Evolutionary conservation across 2,113 vertebrate species (phyloP), one percentile per base, ranked within the genome.

Genomic region (Miniopterus natalensis): DNA sequence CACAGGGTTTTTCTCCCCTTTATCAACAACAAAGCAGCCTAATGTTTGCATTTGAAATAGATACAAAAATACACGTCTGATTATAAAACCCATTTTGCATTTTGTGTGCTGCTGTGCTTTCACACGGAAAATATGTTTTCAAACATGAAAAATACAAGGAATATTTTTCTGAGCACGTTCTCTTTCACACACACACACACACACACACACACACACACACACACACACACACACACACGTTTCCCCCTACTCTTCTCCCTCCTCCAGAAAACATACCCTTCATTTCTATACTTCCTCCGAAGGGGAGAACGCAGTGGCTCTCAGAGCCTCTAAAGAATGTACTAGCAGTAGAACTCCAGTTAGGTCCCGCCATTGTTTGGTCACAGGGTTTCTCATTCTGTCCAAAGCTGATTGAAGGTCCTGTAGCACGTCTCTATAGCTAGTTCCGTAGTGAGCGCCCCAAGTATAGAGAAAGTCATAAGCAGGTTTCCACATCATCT

Each of bases 401-500:
- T 99, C 99, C 98, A 99, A 97, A 78, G 99, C 98, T 92, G 99
- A 98, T 8, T 99, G 99, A 47, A 99, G 98, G 88, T 99, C 99
- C 98, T 99, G 99, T 81, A 99, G 98, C 97, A 99, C 98, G 3
- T 99, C 99, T 96, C 98, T 98, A 98, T 99, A 99, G 96, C 98
- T 98, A 3, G 99, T 98, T 95, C 99, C 99, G 5, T 99, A 99
- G 77, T 98, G 98, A 95, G 98, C 98, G 91, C 99, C 99, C 99
- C 99, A 99, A 0, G 99, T 98, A 88, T 99, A 99, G 15, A 99
- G 99, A 97, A 99, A 99, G 97, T 99, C 99, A 96, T 99, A 99
- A 14, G 99, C 99, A 95, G 99, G 99, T 95, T 99, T 99, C 99
- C 99, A 99, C 99, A 99, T 99, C 66, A 99, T 99, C 99, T 99